Conservation (phyloP, 2,888 invertebrate genomes). For the Acrobasis suavella region DNA sequence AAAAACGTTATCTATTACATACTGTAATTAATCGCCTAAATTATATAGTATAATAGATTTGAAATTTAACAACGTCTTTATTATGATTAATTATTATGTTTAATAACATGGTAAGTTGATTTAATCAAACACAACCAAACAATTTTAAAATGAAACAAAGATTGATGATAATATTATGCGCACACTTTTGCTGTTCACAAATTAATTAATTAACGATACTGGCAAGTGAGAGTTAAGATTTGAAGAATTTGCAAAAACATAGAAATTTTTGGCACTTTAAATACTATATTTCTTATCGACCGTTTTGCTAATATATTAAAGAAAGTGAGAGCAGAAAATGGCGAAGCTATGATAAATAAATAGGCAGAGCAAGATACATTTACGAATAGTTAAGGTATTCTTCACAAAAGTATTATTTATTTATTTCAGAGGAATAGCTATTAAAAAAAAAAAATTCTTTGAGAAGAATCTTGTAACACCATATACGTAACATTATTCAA, state of each 20-base stretch:
- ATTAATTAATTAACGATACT: constrained; percentile 1
- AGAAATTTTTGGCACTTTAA: neutral
- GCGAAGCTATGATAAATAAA: too few species aligned
- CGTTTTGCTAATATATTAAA: too few species aligned
- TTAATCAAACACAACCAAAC: neutral
- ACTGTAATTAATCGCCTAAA: too few species aligned
- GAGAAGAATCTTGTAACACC: too few species aligned
- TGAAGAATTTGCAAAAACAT: neutral
- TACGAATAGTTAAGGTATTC: neutral
- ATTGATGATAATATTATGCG: neutral
- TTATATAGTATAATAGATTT: neutral
- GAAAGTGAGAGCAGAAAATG: too few species aligned
- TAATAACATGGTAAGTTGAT: constrained; percentile 1
- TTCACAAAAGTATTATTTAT: neutral
- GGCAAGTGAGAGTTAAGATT: constrained; percentile 1
- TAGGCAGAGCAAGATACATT: too few species aligned
- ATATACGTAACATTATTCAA: too few species aligned
- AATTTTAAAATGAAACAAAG: neutral
- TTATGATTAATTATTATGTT: constrained; percentile 2
- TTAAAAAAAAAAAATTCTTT: too few species aligned
- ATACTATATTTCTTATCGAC: neutral
- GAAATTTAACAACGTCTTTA: constrained; percentile 6
- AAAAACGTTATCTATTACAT: too few species aligned
- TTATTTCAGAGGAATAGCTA: too few species aligned
- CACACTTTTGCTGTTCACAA: neutral